phyloP scores from a whole-genome alignment of 2,113 vertebrate genomes.

The Chaetodon trifascialis region DNA sequence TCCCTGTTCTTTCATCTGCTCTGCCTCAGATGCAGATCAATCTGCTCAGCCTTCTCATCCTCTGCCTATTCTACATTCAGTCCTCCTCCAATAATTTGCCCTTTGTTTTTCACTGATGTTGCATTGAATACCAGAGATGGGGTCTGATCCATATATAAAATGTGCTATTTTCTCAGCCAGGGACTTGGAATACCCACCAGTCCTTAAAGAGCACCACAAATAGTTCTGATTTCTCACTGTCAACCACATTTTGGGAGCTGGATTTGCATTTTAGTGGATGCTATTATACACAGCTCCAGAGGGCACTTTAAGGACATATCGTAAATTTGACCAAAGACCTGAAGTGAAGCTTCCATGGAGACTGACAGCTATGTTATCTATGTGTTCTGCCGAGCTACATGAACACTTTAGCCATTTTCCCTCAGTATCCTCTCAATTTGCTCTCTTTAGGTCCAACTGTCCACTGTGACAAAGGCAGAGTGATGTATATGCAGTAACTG shows the following conservation, averaged over 20 bases:
- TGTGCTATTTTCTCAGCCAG: neutral
- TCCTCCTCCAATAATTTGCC: too few relatives aligned
- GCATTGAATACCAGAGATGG: neutral
- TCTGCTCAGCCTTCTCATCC: constrained; percentile 34
- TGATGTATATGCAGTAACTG: constrained; percentile 57
- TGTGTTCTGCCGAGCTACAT: constrained; percentile 9
- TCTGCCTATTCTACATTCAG: neutral
- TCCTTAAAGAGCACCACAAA: too few relatives aligned
- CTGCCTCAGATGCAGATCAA: constrained; percentile 47
- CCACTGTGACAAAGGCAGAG: constrained; percentile 56
- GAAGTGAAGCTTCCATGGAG: constrained; percentile 30
- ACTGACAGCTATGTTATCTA: constrained; percentile 3
- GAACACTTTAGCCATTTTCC: constrained; percentile 1
- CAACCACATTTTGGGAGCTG: neutral
- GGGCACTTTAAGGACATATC: neutral
- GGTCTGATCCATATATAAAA: neutral
- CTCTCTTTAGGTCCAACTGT: constrained; percentile 28
- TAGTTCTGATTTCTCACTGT: neutral
- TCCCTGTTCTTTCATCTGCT: constrained; percentile 50
- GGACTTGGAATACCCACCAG: neutral
- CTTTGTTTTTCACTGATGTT: neutral
- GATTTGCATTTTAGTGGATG: neutral
- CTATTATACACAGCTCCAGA: neutral
- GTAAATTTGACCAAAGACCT: neutral
- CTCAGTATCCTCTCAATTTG: constrained; percentile 22